Conservation (phyloP, 2,888 invertebrate genomes). For the Byasa hedistus region DNA sequence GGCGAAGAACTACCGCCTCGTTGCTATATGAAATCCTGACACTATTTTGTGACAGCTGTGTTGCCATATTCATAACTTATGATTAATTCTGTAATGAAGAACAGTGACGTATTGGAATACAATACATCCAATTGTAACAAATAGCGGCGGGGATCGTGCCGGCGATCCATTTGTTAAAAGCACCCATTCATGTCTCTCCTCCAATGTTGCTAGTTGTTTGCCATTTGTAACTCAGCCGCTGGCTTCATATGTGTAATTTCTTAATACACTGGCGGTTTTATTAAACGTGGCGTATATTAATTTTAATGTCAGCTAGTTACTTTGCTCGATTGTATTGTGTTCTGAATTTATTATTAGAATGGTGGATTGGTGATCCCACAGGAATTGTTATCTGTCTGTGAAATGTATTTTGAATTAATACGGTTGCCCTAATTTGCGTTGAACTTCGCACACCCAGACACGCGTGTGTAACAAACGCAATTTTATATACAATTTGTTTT, state of each 20-base stretch:
- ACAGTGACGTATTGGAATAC: background rate
- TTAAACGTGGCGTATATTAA: background rate
- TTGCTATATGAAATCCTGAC: too few relatives aligned
- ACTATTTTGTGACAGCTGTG: background rate
- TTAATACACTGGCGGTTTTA: background rate
- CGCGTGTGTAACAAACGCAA: too few relatives aligned
- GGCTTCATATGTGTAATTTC: conserved; percentile 3
- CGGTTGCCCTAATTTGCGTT: too few relatives aligned
- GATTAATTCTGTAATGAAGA: background rate
- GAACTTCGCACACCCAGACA: too few relatives aligned
- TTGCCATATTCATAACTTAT: background rate
- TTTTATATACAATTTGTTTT: too few relatives aligned
- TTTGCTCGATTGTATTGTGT: too few relatives aligned
- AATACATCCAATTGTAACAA: conserved; percentile 8
- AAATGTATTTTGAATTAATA: too few relatives aligned
- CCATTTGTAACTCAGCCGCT: background rate
- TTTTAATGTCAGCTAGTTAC: background rate
- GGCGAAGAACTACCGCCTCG: too few relatives aligned
- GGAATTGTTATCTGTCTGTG: too few relatives aligned
- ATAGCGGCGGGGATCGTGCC: background rate
- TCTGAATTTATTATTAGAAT: too few relatives aligned
- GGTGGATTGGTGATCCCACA: too few relatives aligned
- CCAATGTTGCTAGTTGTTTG: conserved; percentile 1
- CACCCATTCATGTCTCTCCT: background rate
- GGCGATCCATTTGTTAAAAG: conserved; percentile 9